Evolutionary conservation across 2,888 invertebrate species (phyloP), one percentile per base, ranked within the genome.

Genomic region (Strigamia crassipes): DNA sequence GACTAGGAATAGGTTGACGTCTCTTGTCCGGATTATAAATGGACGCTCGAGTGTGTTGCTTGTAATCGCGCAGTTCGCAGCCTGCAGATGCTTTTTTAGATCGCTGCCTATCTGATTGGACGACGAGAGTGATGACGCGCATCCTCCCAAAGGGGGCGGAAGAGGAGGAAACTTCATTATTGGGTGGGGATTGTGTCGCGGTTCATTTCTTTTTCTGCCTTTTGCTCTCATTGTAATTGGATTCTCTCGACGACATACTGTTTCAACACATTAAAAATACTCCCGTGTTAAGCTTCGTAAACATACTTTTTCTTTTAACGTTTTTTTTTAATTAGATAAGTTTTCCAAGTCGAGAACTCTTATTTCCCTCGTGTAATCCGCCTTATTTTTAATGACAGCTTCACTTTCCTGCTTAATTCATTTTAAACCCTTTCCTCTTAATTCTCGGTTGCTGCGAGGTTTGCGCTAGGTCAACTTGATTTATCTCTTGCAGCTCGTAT

Each of bases 91-190:
- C 27, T 31, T 73, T 73, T 73, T 23, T 73, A 73, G 73, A 73
- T 73, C 23, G 73, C 73, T 73, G 27, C 27, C 31, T 73, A 73
- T 73, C 73, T 73, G 73, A 73, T 73, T 73, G 73, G 73, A 27
- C 73, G 73, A 73, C 12, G 73, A 23, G 31, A 73, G 73, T 73
- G 73, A 73, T 73, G 73, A 73, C 73, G 73, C 73, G 73, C 73
- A 73, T 73, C 73, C 73, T 73, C 73, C 73, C 73, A 27, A 5
- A 12, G 73, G 73, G 73, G 73, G 73, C 73, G 73, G 73, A 73
- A 73, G 13, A 73, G 73, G 73, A 73, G 73, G 73, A 73, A 73
- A 73, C 73, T 73, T 73, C 73, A 73, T 73, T 73, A 73, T 73
- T 12, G 27, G 73, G 73, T 31, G 73, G 73, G 73, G 73, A 73